Percentiles rank a stretch among this genome's conserved stretches.
phyloP scores from a whole-genome alignment of 1,140 invertebrate genomes.

The Muscidifurax raptorellus region DNA sequence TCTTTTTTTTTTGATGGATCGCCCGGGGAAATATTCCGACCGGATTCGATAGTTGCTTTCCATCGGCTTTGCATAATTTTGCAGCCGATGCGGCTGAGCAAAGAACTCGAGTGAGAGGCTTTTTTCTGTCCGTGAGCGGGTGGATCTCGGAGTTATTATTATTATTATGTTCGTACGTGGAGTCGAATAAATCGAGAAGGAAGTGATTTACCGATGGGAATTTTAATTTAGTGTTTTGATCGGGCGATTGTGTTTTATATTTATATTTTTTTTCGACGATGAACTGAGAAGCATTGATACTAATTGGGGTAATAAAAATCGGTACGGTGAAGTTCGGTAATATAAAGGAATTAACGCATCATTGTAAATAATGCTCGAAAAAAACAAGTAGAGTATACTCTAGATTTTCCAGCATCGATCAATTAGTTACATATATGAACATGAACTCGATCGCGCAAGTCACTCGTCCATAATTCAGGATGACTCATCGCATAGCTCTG shows the following conservation, averaged over 20 bases:
- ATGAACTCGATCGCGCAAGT: not conserved
- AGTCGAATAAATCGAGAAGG: not conserved
- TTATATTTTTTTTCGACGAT: not conserved
- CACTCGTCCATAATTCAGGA: not conserved
- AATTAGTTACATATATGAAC: not conserved
- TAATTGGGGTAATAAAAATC: not conserved
- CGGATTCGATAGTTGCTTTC: slow-evolving; percentile 37
- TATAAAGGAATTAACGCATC: not conserved
- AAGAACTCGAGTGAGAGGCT: not conserved
- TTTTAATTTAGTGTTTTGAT: not conserved
- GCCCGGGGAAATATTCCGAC: slow-evolving; percentile 38
- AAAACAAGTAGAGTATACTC: not conserved
- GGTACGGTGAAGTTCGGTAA: not conserved
- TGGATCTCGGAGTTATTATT: not conserved
- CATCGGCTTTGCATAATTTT: slow-evolving; percentile 41
- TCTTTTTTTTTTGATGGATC: slow-evolving; percentile 31
- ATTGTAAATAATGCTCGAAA: too few species aligned
- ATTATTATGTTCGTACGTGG: slow-evolving; percentile 4
- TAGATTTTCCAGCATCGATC: not conserved
- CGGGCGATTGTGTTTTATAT: not conserved
- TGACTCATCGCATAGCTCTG: not conserved
- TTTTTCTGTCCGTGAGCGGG: not conserved
- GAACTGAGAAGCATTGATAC: not conserved
- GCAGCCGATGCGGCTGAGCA: not conserved
- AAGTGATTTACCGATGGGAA: not conserved